Percentiles rank a stretch among this genome's conserved stretches.
phyloP scores from a whole-genome alignment of 2,113 vertebrate genomes.

The Haliaeetus leucogaster region DNA sequence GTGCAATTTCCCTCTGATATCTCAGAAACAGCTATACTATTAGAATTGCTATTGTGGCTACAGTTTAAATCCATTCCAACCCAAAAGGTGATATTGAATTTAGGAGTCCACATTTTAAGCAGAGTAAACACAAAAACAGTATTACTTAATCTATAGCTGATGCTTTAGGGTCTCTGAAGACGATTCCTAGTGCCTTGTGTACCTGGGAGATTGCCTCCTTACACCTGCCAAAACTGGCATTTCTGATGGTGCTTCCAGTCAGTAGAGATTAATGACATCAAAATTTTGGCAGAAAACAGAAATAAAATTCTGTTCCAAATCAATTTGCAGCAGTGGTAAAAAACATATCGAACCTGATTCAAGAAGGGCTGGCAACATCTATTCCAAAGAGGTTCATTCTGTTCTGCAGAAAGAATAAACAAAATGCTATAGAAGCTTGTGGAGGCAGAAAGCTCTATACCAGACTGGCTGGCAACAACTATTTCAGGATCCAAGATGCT shows the following conservation, averaged over 20 bases:
- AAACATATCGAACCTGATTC: neutral
- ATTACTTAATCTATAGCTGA: neutral
- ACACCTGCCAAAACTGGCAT: neutral
- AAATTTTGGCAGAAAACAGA: constrained; percentile 16
- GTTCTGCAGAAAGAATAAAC: constrained; percentile 1
- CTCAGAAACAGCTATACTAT: neutral
- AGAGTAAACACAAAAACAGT: neutral
- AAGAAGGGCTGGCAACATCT: neutral
- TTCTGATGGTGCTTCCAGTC: neutral
- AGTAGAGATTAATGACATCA: constrained; percentile 22
- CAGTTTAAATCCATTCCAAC: neutral
- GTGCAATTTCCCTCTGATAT: neutral
- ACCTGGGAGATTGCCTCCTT: neutral
- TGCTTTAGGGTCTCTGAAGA: neutral
- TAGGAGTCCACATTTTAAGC: neutral
- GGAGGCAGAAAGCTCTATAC: neutral
- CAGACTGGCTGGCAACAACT: neutral
- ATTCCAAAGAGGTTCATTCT: neutral
- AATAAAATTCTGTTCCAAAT: constrained; percentile 24
- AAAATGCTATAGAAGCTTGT: neutral
- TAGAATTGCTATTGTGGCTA: neutral
- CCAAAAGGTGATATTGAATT: neutral
- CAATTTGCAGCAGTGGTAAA: constrained; percentile 10
- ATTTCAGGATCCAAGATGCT: neutral
- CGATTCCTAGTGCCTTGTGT: neutral